Evolutionary conservation across 2,113 vertebrate genomes (phyloP), one percentile per base, ranked within the genome.

Genomic region (Leucopsar rothschildi): DNA sequence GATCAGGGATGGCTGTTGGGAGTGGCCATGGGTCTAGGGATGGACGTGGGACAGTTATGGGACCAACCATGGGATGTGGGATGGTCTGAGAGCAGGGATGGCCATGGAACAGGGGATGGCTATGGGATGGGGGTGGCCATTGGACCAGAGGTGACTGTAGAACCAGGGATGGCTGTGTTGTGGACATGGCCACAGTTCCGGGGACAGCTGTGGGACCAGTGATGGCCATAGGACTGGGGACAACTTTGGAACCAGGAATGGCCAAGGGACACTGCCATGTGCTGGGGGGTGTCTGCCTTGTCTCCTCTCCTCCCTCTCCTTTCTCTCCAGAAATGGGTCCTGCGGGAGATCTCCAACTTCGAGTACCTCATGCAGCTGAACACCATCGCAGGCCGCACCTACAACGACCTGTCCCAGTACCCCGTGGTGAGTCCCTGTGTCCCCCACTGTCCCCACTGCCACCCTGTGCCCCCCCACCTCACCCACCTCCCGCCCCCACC

Each of bases 351-450:
- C 92, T 99, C 99, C 96, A 99, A 99, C 96, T 99, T 99, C 4
- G 99, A 99, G 94, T 99, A 99, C 96, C 98, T 99, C 91, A 99
- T 99, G 99, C 99, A 99, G 86, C 98, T 99, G 42, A 99, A 99
- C 97, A 99, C 99, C 37, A 99, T 99, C 1, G 98, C 99, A 0
- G 99, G 99, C 3, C 98, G 99, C 82, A 99, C 99, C 59, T 99
- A 99, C 98, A 99, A 99, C 0, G 99, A 99, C 98, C 97, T 99
- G 77, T 99, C 99, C 6, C 99, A 99, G 96, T 99, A 99, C 95
- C 99, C 99, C 1, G 99, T 99, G 98, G 99, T 99, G 94, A 98
- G 98, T 35, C 64, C 57, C 1, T 0, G 3, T 28, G n/a, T 10
- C 19, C 27, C 28, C 50, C 20, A 1, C 27, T 9, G 0, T 24